phyloP scores from a whole-genome alignment of 2,113 vertebrate genomes.

The Orthonyx spaldingii region DNA sequence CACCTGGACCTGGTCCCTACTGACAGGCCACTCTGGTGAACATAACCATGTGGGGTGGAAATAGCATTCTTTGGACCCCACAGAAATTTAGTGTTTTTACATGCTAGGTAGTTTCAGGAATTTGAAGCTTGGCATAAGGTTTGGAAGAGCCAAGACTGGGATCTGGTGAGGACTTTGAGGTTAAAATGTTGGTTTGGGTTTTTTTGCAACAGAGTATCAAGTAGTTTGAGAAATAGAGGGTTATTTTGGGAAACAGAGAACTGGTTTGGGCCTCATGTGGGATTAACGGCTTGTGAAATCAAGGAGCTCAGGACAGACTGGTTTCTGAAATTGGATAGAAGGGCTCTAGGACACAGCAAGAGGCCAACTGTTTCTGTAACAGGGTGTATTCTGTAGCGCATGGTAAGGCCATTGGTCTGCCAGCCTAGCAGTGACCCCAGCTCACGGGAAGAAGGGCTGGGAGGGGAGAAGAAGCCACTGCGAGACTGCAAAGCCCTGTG shows the following conservation, averaged over 20 bases:
- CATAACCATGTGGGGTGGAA: not conserved
- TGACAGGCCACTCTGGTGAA: not conserved
- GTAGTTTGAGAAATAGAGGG: not conserved
- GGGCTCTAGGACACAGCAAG: not conserved
- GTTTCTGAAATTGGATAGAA: not conserved
- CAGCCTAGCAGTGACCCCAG: constrained; percentile 36
- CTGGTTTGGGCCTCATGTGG: not conserved
- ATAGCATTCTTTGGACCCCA: not conserved
- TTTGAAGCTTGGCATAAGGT: not conserved
- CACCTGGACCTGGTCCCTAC: not conserved
- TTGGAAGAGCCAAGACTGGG: not conserved
- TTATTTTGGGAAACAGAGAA: not conserved
- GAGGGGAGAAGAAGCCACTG: not conserved
- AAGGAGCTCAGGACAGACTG: not conserved
- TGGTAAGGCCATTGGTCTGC: constrained; percentile 19
- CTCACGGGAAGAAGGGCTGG: not conserved
- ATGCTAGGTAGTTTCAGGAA: not conserved
- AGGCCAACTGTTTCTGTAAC: not conserved
- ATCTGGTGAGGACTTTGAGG: not conserved
- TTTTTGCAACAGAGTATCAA: not conserved
- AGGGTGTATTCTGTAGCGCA: not conserved
- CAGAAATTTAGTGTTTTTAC: not conserved
- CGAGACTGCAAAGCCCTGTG: constrained; percentile 6
- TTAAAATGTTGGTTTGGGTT: not conserved
- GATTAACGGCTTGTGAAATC: constrained; percentile 5